Evolutionary conservation across 2,113 vertebrate species (phyloP).

Genomic region (Canis aureus): DNA sequence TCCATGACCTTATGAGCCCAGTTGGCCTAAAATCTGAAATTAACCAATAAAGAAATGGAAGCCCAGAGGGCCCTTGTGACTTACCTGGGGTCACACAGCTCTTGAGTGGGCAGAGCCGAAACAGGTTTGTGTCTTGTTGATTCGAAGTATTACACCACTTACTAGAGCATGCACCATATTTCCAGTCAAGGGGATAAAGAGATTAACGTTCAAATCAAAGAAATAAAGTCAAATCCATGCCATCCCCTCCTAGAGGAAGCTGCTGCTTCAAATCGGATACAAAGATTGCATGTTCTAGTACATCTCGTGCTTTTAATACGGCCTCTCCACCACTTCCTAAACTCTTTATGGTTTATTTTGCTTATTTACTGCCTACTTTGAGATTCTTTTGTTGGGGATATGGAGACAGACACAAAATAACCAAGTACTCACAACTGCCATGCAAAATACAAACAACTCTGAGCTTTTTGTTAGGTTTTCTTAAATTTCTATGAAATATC

Average conservation of each 20-base stretch:
- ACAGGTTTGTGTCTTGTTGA: neutral
- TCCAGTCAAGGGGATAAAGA: neutral
- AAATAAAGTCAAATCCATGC: neutral
- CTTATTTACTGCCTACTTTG: neutral
- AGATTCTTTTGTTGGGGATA: neutral
- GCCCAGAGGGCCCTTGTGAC: neutral
- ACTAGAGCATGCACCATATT: no score
- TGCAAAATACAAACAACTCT: neutral
- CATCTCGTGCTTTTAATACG: rapidly evolving
- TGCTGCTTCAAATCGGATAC: neutral
- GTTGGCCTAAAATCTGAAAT: neutral
- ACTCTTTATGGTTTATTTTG: neutral
- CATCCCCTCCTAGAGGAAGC: neutral
- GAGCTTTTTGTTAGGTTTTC: neutral
- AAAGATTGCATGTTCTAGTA: neutral
- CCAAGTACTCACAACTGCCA: neutral
- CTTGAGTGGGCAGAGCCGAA: neutral
- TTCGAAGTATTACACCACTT: neutral
- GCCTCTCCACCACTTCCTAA: neutral
- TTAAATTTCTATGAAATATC: slow-evolving; percentile 35
- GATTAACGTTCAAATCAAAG: neutral
- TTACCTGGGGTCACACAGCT: neutral
- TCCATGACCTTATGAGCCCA: neutral
- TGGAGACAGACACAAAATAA: neutral
- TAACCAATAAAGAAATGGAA: neutral